Conservation (phyloP, 2,888 invertebrate species). For the Prenolepis imparis region DNA sequence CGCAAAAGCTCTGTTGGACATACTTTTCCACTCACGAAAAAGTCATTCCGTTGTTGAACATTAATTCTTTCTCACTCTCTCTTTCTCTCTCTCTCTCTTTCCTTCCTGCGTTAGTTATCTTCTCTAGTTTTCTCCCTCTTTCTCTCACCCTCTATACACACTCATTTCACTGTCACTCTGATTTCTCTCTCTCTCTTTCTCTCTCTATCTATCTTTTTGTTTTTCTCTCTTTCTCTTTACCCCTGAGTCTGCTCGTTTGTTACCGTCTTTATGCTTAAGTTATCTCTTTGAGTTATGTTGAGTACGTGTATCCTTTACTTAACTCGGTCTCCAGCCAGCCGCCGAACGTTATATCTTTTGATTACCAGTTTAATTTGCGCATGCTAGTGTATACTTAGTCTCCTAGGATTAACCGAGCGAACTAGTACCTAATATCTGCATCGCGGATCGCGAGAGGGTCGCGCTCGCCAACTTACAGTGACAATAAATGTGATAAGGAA, state of each 20-base stretch:
- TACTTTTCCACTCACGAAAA: slow-evolving; percentile 46
- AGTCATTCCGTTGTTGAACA: slow-evolving; percentile 44
- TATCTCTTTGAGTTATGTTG: slow-evolving; percentile 48
- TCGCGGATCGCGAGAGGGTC: slow-evolving; percentile 40
- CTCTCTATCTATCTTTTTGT: slow-evolving; percentile 43
- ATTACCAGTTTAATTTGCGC: slow-evolving; percentile 58
- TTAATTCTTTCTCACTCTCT: slow-evolving; percentile 42
- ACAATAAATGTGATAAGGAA: slow-evolving; percentile 6
- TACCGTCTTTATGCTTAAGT: slow-evolving; percentile 62
- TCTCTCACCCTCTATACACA: slow-evolving; percentile 34
- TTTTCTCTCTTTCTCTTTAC: slow-evolving; percentile 55
- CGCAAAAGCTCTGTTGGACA: slow-evolving; percentile 37
- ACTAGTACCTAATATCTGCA: slow-evolving; percentile 40
- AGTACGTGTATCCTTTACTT: slow-evolving; percentile 53
- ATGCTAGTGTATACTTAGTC: slow-evolving; percentile 67
- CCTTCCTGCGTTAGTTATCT: slow-evolving; percentile 20
- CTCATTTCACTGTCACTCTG: slow-evolving; percentile 55
- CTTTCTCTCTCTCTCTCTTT: slow-evolving; percentile 6
- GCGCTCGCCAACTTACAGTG: slow-evolving; percentile 19
- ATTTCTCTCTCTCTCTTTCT: slow-evolving; percentile 47
- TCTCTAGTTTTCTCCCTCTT: slow-evolving; percentile 8
- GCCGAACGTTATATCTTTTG: slow-evolving; percentile 48
- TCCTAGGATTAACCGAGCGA: slow-evolving; percentile 65
- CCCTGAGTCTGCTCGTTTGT: slow-evolving; percentile 60
- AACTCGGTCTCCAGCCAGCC: slow-evolving; percentile 49